Base-by-base conservation (phyloP, 1,140 invertebrate species). In the Drosophila auraria region DNA sequence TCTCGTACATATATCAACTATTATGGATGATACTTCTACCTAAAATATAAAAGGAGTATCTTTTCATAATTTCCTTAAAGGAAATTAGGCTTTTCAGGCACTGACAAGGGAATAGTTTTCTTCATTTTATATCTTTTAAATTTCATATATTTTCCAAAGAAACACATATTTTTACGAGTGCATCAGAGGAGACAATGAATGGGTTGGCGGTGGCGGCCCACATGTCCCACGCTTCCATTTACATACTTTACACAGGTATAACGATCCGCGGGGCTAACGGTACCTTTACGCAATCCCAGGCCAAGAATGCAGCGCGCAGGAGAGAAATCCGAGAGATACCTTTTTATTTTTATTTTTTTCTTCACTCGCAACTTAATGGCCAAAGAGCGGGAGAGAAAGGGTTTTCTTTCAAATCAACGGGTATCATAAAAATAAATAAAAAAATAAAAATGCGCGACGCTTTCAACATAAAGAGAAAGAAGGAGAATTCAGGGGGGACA, bases 381-480 rank as follows among this genome's bases (percentile, higher is more conserved):
- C 53, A 45, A 51, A 73, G 69, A 76, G 77, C 61, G 80, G 56
- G 69, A 83, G 82, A 84, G 84, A 89, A 89, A 89, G 84, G 84
- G 84, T 89, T 89, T 84, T 82, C 73, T 73, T 82, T 75, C 64
- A 79, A 69, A 71, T 69, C 73, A 59, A 57, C 60, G 60, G 57
- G 82, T 89, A 90, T 84, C 74, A 89, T 89, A 89, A 90, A 89
- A 89, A 53, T 73, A 89, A 89, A 89, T 84, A 84, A 78, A 83
- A 80, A 83, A 84, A 78, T 73, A 79, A 81, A 87, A 87, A 89
- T 78, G 73, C 69, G 73, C 84, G 73, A 84, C 81, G 84, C 84
- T 87, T 84, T 87, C 80, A 87, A 90, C 84, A 84, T 79, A 79
- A 89, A 87, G 79, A 80, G 66, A 66, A 69, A 80, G 53, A 61